phyloP scores from a whole-genome alignment of 2,797 vertebrate species.

The Micromesistius poutassou region DNA sequence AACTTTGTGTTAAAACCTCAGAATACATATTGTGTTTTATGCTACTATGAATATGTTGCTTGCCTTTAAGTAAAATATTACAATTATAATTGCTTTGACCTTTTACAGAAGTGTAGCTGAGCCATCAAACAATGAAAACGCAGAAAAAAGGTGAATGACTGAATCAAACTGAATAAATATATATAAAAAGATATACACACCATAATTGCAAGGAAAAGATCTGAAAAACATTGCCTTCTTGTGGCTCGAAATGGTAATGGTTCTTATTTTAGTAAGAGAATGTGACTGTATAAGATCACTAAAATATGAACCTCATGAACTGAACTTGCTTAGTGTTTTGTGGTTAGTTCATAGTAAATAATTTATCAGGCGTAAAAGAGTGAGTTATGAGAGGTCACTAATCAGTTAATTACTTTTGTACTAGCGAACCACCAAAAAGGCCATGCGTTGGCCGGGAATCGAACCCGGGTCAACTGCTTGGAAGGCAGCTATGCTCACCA shows the following conservation, averaged over 20 bases:
- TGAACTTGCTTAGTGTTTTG: neutral
- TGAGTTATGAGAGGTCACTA: neutral
- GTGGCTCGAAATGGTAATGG: neutral
- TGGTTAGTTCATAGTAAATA: neutral
- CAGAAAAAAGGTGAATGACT: neutral
- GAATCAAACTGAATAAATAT: neutral
- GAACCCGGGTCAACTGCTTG: constrained; percentile 69
- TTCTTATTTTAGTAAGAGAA: neutral
- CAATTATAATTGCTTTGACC: neutral
- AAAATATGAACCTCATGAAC: neutral
- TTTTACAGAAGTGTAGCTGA: neutral
- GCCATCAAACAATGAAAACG: neutral
- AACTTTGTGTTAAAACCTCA: neutral
- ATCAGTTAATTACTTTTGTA: too few relatives aligned
- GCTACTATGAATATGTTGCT: neutral
- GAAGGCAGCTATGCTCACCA: constrained; percentile 64
- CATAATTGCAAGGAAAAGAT: neutral
- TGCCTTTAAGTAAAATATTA: neutral
- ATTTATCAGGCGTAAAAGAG: neutral
- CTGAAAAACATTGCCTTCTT: neutral
- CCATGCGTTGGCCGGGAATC: constrained; percentile 62
- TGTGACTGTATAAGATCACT: neutral
- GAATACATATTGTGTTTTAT: neutral
- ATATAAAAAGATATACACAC: neutral
- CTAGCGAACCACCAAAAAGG: neutral